Evolutionary conservation across 2,797 vertebrate genomes (phyloP).

Genomic region (Bryconaethiops microstoma): DNA sequence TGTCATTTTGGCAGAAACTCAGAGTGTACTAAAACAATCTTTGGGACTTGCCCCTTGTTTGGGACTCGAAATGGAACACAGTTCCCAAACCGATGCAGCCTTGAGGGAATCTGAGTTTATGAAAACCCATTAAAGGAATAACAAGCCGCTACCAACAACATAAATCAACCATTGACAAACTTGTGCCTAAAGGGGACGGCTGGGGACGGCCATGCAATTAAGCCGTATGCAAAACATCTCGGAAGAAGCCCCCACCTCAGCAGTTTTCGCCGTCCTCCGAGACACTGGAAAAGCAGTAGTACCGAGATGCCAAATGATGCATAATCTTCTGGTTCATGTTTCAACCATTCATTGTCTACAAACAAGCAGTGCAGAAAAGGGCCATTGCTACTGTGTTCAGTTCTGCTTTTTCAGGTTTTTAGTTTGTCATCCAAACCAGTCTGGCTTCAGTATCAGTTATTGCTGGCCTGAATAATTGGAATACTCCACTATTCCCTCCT

Average conservation of each 20-base stretch:
- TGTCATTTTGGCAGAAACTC: neutral
- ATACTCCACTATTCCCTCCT: too few species aligned
- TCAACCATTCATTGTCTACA: slow-evolving; percentile 58
- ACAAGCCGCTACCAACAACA: slow-evolving; percentile 68
- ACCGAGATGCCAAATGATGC: slow-evolving; percentile 38
- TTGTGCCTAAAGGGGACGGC: slow-evolving; percentile 61
- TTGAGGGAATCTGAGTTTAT: slow-evolving; percentile 49
- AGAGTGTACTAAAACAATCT: neutral
- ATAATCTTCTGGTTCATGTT: slow-evolving; percentile 58
- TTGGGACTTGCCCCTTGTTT: slow-evolving; percentile 20
- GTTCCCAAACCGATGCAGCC: slow-evolving; percentile 65
- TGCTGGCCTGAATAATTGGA: too few species aligned
- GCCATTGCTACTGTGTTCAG: neutral
- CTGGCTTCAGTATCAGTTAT: neutral
- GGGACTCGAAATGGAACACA: slow-evolving; percentile 6
- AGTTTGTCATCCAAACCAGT: neutral
- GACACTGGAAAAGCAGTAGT: slow-evolving; percentile 37
- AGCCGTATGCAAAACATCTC: slow-evolving; percentile 62
- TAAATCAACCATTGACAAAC: slow-evolving; percentile 77
- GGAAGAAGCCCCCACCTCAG: slow-evolving; percentile 37
- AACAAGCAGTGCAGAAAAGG: slow-evolving; percentile 46
- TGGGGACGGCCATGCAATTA: slow-evolving; percentile 72
- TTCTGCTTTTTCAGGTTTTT: neutral
- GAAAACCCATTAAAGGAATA: slow-evolving; percentile 61
- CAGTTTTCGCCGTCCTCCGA: slow-evolving; percentile 42